Percentiles rank a stretch among this genome's conserved stretches.
phyloP scores from a whole-genome alignment of 2,888 invertebrate genomes.

The Sceliomorpha sp. region DNA sequence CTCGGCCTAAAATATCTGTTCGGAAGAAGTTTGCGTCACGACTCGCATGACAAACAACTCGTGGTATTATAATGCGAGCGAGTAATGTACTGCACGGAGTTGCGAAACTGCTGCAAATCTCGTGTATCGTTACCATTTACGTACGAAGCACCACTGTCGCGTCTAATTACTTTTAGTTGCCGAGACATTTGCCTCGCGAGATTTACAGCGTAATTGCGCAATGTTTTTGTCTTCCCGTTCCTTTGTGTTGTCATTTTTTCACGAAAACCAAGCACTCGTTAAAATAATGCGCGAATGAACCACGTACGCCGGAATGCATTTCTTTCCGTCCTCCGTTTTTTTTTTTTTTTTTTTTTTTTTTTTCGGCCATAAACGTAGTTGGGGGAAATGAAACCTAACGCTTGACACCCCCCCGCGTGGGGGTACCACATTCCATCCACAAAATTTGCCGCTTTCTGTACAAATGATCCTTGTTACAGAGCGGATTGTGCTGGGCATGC shows the following conservation, averaged over 20 bases:
- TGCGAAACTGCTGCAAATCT: constrained; percentile 30
- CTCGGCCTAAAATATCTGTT: constrained; percentile 49
- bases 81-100: constrained; percentile 33
- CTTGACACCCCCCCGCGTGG: too few relatives aligned
- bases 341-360: constrained; percentile 27
- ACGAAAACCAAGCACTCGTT: constrained; percentile 20
- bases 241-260: constrained; percentile 22
- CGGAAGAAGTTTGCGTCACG: constrained; percentile 46
- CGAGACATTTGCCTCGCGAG: constrained; percentile 28
- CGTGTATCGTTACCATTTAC: constrained; percentile 32
- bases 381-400: constrained; percentile 37
- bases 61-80: constrained; percentile 26
- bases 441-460: too few relatives aligned
- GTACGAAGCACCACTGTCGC: constrained; percentile 18
- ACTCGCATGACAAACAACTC: constrained; percentile 47
- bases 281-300: constrained; percentile 26
- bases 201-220: constrained; percentile 32
- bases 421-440: too few relatives aligned
- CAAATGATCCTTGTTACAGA: too few relatives aligned
- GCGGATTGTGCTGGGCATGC: too few relatives aligned
- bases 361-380: constrained; percentile 45
- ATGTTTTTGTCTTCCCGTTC: constrained; percentile 8
- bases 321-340: constrained; percentile 32
- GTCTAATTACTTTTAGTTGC: constrained; percentile 33
- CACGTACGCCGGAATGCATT: constrained; percentile 17